Conservation (phyloP, 2,797 vertebrate genomes). For the Pangasius krempfi region DNA sequence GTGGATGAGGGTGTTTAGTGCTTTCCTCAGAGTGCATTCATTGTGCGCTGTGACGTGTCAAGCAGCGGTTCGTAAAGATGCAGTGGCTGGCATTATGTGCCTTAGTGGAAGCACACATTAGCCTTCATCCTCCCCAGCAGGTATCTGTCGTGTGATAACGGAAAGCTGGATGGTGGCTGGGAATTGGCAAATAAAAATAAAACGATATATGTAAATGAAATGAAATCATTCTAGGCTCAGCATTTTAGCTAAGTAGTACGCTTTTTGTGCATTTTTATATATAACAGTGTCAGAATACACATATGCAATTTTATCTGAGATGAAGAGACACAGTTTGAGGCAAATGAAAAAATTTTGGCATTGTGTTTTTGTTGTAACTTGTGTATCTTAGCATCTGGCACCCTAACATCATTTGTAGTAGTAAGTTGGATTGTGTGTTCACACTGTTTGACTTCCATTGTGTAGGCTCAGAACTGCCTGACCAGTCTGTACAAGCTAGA, state of each 20-base stretch:
- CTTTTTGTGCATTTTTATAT: background rate
- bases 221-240: background rate
- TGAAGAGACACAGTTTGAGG: background rate
- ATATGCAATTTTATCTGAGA: background rate
- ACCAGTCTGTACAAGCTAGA: constrained; percentile 96
- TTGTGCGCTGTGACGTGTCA: background rate
- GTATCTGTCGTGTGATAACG: background rate
- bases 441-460: constrained; percentile 38
- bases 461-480: constrained; percentile 94
- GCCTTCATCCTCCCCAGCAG: too few relatives aligned
- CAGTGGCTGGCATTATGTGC: background rate
- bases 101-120: background rate
- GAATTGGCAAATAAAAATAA: background rate
- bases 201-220: background rate
- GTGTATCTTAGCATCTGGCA: background rate
- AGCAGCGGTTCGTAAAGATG: background rate
- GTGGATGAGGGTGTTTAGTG: background rate
- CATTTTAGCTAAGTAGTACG: background rate
- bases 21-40: background rate
- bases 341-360: background rate
- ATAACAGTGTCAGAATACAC: background rate
- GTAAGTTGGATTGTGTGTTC: background rate
- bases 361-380: background rate
- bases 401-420: background rate
- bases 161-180: background rate